These are phyloP conservation scores for Xestia ashworthii DNA, from an alignment of 2,888 invertebrate species.

Conservation along the genomic window DNA sequence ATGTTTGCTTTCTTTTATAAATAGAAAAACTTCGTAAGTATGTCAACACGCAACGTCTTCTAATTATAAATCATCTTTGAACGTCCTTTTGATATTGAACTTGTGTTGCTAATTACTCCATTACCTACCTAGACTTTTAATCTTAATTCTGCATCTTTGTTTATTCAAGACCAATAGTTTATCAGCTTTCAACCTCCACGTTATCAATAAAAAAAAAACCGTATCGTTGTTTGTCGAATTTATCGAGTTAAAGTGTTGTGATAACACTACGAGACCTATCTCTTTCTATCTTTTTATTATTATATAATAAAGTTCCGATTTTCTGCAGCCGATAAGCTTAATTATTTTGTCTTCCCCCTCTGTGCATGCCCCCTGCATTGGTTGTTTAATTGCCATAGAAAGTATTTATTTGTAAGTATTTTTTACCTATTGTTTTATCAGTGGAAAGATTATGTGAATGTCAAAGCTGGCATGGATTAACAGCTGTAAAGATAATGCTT, in stretches of 20 bases:
- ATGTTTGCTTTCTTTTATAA: constrained; percentile 27
- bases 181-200: constrained; percentile 57
- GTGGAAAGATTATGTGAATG: background rate
- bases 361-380: background rate
- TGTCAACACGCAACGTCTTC: background rate
- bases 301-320: background rate
- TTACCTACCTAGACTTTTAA: constrained; percentile 24
- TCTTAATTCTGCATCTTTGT: constrained; percentile 36
- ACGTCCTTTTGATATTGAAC: constrained; percentile 16
- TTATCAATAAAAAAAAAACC: constrained; percentile 31
- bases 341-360: background rate
- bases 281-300: background rate
- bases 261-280: no score
- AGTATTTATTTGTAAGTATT: no score
- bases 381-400: background rate
- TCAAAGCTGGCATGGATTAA: background rate
- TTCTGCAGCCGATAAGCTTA: background rate
- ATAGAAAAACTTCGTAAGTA: background rate
- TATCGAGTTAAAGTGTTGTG: constrained; percentile 39
- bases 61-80: background rate
- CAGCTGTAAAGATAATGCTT: background rate
- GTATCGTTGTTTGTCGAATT: constrained; percentile 38
- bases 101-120: constrained; percentile 19
- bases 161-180: constrained; percentile 59
- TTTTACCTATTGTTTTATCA: background rate